Evolutionary conservation across 1,140 invertebrate species (phyloP), one percentile per base, ranked within the genome.

Genomic region (Pseudomyrmex dendroicus): DNA sequence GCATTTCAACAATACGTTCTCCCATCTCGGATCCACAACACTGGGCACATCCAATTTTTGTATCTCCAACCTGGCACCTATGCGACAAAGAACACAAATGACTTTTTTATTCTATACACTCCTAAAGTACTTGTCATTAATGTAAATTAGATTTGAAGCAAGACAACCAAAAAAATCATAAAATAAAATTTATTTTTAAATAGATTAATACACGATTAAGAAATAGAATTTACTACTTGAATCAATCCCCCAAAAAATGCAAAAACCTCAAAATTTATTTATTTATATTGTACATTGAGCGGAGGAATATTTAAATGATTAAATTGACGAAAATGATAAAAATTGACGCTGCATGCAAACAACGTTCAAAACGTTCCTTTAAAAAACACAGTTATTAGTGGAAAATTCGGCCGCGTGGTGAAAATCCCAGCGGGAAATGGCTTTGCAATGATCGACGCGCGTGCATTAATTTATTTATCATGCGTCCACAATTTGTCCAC

Each of bases 1-100:
- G 86, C 95, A 96, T 15, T 62, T 84, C 15, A 94, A 17, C 56
- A 95, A 94, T 2, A 97, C 96, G 52, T 86, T 90, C 17, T 93
- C 91, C 50, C 74, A 88, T 59, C 93, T 87, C 2, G 93, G 93
- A 85, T 94, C 94, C 0, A 90, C 91, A 20, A 94, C 89, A 35
- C 62, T 83, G 35, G 94, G 94, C 54, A 93, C 92, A 0, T 92
- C 84, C 15, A 94, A 77, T 64, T 80, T 89, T 5, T 89, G 73
- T 15, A 92, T 74, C 52, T 90, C 85, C 7, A 93, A 25, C 12
- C 87, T 82, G 25, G 85, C 35, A 5, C 90, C 93, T 93, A 82
- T 0, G 50, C 63, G 0, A 66, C 0, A 4, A n/a, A 74, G 59
- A 70, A 0, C 5, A 12, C 17, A 7, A 72, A 78, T 4, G 5